phyloP scores from a whole-genome alignment of 2,888 invertebrate species.

The Megamerina dolium region DNA sequence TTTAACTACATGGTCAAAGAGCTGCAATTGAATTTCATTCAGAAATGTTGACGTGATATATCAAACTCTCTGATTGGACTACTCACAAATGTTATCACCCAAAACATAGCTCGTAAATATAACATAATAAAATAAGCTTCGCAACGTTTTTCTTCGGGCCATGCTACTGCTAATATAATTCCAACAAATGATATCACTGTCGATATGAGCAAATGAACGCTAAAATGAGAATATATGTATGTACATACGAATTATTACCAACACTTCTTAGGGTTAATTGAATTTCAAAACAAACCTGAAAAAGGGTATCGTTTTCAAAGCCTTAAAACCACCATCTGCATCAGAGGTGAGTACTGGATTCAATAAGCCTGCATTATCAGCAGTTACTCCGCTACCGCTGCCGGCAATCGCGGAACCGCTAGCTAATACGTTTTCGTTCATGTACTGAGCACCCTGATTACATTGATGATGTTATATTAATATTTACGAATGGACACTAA shows the following conservation, averaged over 20 bases:
- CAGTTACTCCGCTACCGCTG: conserved; percentile 17
- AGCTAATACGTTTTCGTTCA: conserved; percentile 22
- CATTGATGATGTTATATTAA: conserved; percentile 5
- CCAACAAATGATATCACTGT: conserved; percentile 43
- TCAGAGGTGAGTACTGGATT: conserved; percentile 43
- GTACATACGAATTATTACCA: no score
- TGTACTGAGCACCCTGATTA: conserved; percentile 31
- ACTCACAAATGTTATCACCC: conserved; percentile 56
- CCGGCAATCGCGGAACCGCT: conserved; percentile 19
- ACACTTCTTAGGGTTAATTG: no score
- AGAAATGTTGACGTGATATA: no score
- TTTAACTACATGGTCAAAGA: conserved; percentile 56
- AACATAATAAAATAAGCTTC: conserved; percentile 57
- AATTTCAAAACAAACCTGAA: conserved; percentile 35
- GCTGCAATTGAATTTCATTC: conserved; percentile 44
- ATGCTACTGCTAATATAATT: conserved; percentile 34
- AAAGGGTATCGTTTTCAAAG: conserved; percentile 41
- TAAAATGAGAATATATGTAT: background rate
- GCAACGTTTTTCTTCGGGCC: conserved; percentile 48
- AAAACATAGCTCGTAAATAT: conserved; percentile 55
- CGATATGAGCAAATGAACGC: conserved; percentile 43
- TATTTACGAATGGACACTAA: background rate
- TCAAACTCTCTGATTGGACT: no score
- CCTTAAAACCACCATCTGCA: conserved; percentile 33
- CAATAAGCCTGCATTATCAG: conserved; percentile 36